Evolutionary conservation across 2,113 vertebrate species (phyloP).

Genomic region (Sturnus vulgaris): DNA sequence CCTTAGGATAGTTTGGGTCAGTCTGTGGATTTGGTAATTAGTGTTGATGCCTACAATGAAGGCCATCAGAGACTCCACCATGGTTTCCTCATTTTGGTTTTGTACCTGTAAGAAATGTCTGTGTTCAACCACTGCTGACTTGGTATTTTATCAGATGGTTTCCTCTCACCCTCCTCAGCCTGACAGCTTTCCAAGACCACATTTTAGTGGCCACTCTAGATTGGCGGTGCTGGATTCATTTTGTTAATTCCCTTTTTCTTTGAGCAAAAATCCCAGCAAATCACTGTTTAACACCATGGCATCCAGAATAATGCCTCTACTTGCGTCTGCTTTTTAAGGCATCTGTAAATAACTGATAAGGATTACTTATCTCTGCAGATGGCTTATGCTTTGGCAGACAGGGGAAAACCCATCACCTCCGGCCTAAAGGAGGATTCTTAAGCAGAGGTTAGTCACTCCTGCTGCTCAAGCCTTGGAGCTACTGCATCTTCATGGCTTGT

Average conservation of each 20-base stretch:
- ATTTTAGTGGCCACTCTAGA: neutral
- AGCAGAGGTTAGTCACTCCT: neutral
- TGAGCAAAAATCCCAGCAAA: neutral
- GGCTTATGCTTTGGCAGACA: neutral
- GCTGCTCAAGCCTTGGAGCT: neutral
- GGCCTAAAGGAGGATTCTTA: neutral
- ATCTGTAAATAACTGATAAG: slow-evolving; percentile 19
- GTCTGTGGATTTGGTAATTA: neutral
- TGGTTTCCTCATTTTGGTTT: neutral
- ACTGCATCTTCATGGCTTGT: neutral
- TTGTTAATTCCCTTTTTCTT: neutral
- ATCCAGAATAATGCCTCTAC: neutral
- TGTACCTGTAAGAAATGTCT: neutral
- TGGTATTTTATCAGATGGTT: neutral
- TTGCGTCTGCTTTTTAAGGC: neutral
- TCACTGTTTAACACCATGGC: neutral
- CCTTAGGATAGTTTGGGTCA: neutral
- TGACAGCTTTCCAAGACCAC: neutral
- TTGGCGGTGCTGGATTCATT: neutral
- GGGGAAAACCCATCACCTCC: neutral
- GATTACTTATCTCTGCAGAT: neutral
- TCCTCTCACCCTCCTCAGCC: neutral
- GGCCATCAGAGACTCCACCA: neutral
- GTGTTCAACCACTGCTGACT: neutral
- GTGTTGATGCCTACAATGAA: neutral